phyloP scores from a whole-genome alignment of 2,797 vertebrate genomes.

The Notoglanidium macrostoma region DNA sequence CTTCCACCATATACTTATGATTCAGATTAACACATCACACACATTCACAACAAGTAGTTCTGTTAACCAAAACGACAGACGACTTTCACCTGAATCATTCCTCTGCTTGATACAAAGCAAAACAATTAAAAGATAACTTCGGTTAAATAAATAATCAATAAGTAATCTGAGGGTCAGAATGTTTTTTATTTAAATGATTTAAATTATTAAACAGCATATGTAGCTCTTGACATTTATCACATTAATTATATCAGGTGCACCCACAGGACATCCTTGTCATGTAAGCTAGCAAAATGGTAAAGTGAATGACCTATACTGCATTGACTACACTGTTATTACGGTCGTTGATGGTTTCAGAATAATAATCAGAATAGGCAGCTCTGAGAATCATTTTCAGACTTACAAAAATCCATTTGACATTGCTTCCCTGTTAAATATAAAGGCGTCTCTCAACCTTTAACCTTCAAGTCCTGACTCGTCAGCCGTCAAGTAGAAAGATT shows the following conservation, averaged over 20 bases:
- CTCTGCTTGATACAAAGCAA: not conserved
- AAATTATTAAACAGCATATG: not conserved
- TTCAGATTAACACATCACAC: not conserved
- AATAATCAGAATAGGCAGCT: conserved; percentile 19
- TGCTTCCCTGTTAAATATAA: conserved; percentile 21
- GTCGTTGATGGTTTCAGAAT: conserved; percentile 31
- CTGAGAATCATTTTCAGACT: conserved; percentile 10
- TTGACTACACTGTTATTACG: conserved; percentile 29
- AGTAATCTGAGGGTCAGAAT: not conserved
- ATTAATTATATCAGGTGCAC: conserved; percentile 31
- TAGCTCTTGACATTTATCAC: conserved; percentile 24
- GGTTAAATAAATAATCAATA: not conserved
- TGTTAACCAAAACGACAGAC: not conserved
- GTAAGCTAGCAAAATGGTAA: not conserved
- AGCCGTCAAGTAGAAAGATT: not conserved
- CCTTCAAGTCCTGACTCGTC: conserved; percentile 22
- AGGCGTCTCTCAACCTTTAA: conserved; percentile 23
- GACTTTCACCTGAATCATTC: not conserved
- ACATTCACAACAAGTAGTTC: not conserved
- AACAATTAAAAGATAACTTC: not conserved
- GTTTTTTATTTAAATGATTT: not conserved
- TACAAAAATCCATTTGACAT: conserved; percentile 25
- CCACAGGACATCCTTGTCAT: conserved; percentile 31
- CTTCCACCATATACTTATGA: not conserved
- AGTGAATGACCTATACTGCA: conserved; percentile 13